These are phyloP conservation scores for Lucinisca nassula DNA, from an alignment of 2,888 invertebrate genomes.

Conservation along the genomic window DNA sequence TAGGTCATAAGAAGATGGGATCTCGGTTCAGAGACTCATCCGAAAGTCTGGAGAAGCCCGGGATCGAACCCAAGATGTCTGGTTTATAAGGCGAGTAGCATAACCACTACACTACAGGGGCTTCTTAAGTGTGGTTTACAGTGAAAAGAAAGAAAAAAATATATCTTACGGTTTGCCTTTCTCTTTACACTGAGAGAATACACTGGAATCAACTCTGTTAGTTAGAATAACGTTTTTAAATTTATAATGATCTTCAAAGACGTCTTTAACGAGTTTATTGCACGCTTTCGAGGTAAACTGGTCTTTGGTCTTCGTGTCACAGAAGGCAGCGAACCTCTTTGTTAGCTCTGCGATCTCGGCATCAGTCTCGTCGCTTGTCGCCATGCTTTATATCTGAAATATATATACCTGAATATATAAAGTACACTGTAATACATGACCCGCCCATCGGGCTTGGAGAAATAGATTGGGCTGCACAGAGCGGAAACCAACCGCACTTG, in stretches of 20 bases:
- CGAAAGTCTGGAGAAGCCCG: no score
- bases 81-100: no score
- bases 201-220: conserved; percentile 63
- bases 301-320: conserved; percentile 57
- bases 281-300: conserved; percentile 64
- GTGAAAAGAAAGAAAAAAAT: background rate
- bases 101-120: no score
- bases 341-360: conserved; percentile 46
- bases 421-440: no score
- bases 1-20: no score
- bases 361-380: conserved; percentile 11
- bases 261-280: conserved; percentile 64
- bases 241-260: conserved; percentile 58
- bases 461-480: no score
- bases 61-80: no score
- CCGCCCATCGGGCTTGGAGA: no score
- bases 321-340: conserved; percentile 55
- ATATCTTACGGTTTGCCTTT: conserved; percentile 59
- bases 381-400: background rate
- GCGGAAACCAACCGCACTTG: no score
- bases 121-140: no score
- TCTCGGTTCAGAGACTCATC: no score
- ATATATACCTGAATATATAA: no score
- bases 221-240: conserved; percentile 55
- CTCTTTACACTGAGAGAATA: conserved; percentile 62